These are phyloP conservation scores for Paelopatides confundens DNA, from an alignment of 53 echinoderm and acorn worm genomes.

Conservation along the genomic window DNA sequence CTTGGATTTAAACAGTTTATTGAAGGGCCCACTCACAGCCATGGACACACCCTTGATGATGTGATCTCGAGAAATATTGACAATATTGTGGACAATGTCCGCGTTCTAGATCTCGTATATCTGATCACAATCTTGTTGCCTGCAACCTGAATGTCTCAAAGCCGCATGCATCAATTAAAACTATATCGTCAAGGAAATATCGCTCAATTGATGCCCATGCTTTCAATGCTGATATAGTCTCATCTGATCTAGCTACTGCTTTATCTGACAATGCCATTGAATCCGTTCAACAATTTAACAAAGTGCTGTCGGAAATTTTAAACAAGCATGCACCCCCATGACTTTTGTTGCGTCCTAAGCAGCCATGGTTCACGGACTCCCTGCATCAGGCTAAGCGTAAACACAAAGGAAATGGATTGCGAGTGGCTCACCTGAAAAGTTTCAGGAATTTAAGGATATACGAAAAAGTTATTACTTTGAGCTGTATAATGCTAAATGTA, in stretches of 20 bases:
- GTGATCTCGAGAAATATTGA: not conserved
- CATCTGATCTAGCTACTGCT: not conserved
- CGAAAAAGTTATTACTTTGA: not conserved
- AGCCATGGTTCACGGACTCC: not conserved
- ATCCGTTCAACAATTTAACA: not conserved
- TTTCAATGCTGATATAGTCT: not conserved
- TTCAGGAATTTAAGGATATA: not conserved
- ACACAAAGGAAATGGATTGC: not conserved
- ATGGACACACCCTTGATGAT: conserved; percentile 3
- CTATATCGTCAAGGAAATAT: not conserved
- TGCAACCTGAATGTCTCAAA: not conserved
- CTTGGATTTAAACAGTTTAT: conserved; percentile 9
- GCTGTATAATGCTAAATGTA: not conserved
- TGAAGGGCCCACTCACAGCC: not conserved
- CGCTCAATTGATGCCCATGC: not conserved
- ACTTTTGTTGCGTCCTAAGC: not conserved
- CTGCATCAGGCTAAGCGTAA: not conserved
- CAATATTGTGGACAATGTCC: not conserved
- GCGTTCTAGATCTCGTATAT: not conserved
- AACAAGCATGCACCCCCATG: not conserved
- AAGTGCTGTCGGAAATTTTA: not conserved
- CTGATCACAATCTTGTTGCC: not conserved
- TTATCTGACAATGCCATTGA: not conserved
- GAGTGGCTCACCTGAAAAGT: not conserved
- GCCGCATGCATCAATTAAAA: not conserved